phyloP scores from a whole-genome alignment of 2,113 vertebrate species.

The Atrichornis clamosus region DNA sequence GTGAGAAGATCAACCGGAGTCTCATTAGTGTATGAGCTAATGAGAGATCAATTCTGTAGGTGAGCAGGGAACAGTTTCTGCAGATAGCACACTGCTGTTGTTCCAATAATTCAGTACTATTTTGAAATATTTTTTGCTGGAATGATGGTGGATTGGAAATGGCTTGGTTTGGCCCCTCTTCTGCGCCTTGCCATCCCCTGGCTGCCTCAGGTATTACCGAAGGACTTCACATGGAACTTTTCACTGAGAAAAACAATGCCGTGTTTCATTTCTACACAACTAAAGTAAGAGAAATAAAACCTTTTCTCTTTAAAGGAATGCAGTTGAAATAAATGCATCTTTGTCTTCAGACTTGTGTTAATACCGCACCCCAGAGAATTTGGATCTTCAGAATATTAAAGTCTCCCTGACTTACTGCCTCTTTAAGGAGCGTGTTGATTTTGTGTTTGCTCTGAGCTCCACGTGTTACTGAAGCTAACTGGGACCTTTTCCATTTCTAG shows the following conservation, averaged over 20 bases:
- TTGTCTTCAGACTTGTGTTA: constrained; percentile 16
- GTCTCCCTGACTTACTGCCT: constrained; percentile 16
- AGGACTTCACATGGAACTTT: neutral
- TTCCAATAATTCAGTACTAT: neutral
- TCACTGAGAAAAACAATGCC: neutral
- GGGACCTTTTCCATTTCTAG: neutral
- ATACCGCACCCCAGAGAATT: neutral
- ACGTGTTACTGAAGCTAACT: neutral
- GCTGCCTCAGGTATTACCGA: neutral
- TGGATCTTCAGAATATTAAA: constrained; percentile 22
- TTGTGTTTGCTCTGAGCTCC: constrained; percentile 16
- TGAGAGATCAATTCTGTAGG: neutral
- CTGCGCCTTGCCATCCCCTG: neutral
- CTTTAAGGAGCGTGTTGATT: constrained; percentile 45
- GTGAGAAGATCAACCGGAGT: neutral
- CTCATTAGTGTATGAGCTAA: neutral
- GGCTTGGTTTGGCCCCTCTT: neutral
- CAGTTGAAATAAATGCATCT: constrained; percentile 6
- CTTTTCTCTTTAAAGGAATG: neutral
- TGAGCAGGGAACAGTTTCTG: neutral
- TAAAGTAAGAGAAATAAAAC: neutral
- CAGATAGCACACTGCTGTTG: neutral
- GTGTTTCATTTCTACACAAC: neutral
- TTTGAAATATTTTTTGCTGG: neutral
- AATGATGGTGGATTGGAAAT: neutral